Base-by-base conservation (phyloP, 2,888 invertebrate species). In the Dolomedes plantarius region DNA sequence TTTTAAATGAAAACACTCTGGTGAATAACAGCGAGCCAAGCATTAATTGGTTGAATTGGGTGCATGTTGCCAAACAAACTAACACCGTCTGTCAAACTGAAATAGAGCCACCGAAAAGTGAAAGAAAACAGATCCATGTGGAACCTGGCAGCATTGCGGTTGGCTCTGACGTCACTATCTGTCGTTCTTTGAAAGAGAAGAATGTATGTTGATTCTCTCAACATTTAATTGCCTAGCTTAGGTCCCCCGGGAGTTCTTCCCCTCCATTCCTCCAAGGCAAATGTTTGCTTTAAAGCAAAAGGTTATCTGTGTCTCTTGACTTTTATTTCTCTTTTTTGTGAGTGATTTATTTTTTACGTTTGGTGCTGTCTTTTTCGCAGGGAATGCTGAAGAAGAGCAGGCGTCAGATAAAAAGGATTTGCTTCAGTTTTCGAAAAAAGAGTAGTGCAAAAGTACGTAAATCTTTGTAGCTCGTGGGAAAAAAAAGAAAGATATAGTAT, bases 141-240 rank as follows among this genome's bases (percentile, higher is more conserved):
- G 32, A 36, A 36, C 56, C 67, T 74, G 80, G 80, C 73, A 80
- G 68, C 73, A 56, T 32, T 67, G 50, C 32, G 46, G 29, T 39
- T 69, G 16, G 16, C 27, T 9, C 27, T 75, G 75, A 75, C 75
- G 75, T 75, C 75, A 65, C 16, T 5, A 28, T 27, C 62, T 67
- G 80, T 67, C 68, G 50, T 29, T 56, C 28, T 29, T 69, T 69
- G 46, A 50, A 50, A 72, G 32, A 29, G 68, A 68, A 28, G 75
- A 82, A 76, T 82, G 76, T 82, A 68, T 82, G 82, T 76, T 82
- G 82, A 76, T 76, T 65, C 76, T 76, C 76, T 64, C 65, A 50
- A 56, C 76, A 71, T 82, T 67, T 82, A 82, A 82, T 82, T 82
- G 82, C 76, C 76, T 28, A 29, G 39, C 71, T 76, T 71, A 11